These are phyloP conservation scores for Paratilapia polleni DNA, from an alignment of 2,113 vertebrate species.

Conservation along the genomic window DNA sequence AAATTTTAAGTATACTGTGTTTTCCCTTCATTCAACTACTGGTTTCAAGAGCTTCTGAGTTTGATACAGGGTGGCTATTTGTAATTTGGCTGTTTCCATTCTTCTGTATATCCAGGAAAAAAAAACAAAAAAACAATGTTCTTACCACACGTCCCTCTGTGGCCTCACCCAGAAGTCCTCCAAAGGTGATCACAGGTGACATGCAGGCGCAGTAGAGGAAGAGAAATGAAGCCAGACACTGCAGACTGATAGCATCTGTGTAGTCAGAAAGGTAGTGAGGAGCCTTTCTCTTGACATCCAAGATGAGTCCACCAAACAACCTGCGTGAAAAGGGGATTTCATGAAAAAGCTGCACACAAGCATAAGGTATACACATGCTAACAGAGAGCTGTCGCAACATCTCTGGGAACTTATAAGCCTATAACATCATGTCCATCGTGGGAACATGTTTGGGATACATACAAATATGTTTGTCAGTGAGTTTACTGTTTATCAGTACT, in stretches of 20 bases:
- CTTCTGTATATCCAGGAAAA: not conserved
- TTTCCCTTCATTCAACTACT: not conserved
- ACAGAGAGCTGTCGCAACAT: not conserved
- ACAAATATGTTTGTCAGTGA: not conserved
- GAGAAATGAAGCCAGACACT: conserved; percentile 98
- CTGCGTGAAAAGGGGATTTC: conserved; percentile 67
- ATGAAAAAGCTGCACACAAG: not conserved
- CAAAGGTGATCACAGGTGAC: conserved; percentile 99
- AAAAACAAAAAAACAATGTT: conserved; percentile 8
- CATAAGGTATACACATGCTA: not conserved
- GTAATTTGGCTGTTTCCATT: too few species aligned
- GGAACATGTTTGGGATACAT: not conserved
- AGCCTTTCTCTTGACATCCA: conserved; percentile 97
- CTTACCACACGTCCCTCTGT: conserved; percentile 98
- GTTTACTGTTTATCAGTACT: not conserved
- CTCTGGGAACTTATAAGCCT: not conserved
- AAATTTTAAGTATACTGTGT: too few species aligned
- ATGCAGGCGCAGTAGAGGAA: conserved; percentile 99
- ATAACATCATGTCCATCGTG: not conserved
- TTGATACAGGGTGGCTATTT: not conserved
- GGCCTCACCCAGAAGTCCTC: conserved; percentile 96
- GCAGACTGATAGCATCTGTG: conserved; percentile 94
- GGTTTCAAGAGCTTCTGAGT: not conserved
- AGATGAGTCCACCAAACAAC: conserved; percentile 90
- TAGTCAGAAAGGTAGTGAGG: conserved; percentile 97